Conservation (phyloP, 2,797 vertebrate species). For the Lagocephalus sceleratus region DNA sequence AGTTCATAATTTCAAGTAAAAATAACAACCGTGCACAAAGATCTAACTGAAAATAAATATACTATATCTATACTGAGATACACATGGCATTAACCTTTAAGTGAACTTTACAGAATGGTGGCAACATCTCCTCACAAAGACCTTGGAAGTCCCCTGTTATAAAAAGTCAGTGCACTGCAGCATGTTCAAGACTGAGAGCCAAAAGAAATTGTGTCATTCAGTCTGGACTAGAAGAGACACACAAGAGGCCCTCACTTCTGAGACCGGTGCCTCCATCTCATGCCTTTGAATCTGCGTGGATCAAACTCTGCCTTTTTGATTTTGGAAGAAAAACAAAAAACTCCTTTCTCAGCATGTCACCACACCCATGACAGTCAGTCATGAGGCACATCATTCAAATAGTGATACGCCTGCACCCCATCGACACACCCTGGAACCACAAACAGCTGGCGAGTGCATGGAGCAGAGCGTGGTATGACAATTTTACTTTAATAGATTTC, state of each 20-base stretch:
- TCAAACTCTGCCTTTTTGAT: not conserved
- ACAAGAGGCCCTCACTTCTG: not conserved
- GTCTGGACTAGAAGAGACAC: not conserved
- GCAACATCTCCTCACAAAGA: slow-evolving; percentile 10
- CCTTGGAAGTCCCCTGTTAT: slow-evolving; percentile 21
- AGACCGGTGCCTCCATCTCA: not conserved
- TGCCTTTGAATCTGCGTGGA: not conserved
- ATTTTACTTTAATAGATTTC: not conserved
- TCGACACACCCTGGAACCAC: slow-evolving; percentile 51
- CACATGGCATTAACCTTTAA: not conserved
- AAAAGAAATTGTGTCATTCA: slow-evolving; percentile 5
- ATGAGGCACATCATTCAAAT: slow-evolving; percentile 33
- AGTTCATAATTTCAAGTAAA: slow-evolving; percentile 36
- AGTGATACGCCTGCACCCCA: slow-evolving; percentile 36
- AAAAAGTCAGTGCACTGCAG: not conserved
- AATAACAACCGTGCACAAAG: slow-evolving; percentile 28
- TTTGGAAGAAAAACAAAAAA: not conserved
- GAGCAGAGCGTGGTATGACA: not conserved
- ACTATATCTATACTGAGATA: slow-evolving; percentile 1
- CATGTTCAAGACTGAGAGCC: slow-evolving; percentile 33
- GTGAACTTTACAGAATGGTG: not conserved
- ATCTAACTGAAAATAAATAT: slow-evolving; percentile 12
- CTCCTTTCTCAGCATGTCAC: slow-evolving; percentile 4
- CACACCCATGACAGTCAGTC: slow-evolving; percentile 40
- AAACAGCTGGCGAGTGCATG: slow-evolving; percentile 51